These are phyloP conservation scores for Dascillus cervinus DNA, from an alignment of 2,888 invertebrate genomes.

Conservation along the genomic window DNA sequence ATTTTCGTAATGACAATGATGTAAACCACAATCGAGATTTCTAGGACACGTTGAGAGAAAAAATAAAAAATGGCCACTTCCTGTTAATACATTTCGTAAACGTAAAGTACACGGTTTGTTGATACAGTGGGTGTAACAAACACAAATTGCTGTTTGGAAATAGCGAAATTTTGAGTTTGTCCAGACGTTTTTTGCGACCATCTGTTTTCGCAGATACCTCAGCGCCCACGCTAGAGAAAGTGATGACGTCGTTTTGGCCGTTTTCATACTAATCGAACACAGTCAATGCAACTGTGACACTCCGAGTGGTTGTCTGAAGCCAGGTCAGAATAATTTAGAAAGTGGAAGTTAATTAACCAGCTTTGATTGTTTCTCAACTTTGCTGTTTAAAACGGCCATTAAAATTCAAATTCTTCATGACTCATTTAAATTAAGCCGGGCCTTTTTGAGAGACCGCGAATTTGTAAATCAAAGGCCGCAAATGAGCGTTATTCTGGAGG, in stretches of 20 bases:
- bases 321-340: slow-evolving; percentile 9
- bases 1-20: slow-evolving; percentile 11
- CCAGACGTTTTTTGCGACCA: slow-evolving; percentile 5
- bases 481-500: no score
- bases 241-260: slow-evolving; percentile 16
- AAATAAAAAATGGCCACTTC: slow-evolving; percentile 9
- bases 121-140: no score
- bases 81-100: no score
- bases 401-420: no score
- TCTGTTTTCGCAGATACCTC: slow-evolving; percentile 4
- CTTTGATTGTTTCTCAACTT: not conserved
- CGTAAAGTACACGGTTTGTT: no score
- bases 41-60: slow-evolving; percentile 2
- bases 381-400: not conserved
- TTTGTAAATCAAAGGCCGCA: no score
- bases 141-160: no score
- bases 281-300: slow-evolving; percentile 6
- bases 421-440: no score
- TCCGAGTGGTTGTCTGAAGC: slow-evolving; percentile 2
- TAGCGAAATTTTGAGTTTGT: not conserved
- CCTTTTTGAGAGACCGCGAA: no score
- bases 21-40: slow-evolving; percentile 9
- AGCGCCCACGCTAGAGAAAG: slow-evolving; percentile 16
- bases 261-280: no score
- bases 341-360: slow-evolving; percentile 5